A percentile compares a stretch with the other conserved stretches of the same genome.
Evolutionary conservation across 2,113 vertebrate species (phyloP).

Genomic region (Prochilodus magdalenae): DNA sequence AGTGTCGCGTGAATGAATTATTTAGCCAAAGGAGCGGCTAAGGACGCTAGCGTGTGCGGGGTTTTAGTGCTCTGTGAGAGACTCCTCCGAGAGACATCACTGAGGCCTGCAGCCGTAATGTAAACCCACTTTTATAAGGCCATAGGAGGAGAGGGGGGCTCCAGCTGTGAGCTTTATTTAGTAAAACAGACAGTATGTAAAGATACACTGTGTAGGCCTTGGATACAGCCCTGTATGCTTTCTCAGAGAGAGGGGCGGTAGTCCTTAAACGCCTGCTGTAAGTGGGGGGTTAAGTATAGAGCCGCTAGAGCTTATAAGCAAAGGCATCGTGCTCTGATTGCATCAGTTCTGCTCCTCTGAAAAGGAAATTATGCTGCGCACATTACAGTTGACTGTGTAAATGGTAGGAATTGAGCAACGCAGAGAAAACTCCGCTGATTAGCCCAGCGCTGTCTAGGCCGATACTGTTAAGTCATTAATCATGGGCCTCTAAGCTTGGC

Average conservation of each 20-base stretch:
- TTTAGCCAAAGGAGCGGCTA: slow-evolving; percentile 86
- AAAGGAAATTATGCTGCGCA: slow-evolving; percentile 66
- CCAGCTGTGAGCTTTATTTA: slow-evolving; percentile 81
- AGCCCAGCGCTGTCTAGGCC: slow-evolving; percentile 63
- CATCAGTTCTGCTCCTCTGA: slow-evolving; percentile 56
- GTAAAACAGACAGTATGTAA: slow-evolving; percentile 74
- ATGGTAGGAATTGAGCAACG: slow-evolving; percentile 59
- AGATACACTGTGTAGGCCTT: slow-evolving; percentile 29
- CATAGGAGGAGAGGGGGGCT: slow-evolving; percentile 59
- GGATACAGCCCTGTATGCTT: background rate
- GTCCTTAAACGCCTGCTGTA: background rate
- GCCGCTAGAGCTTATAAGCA: slow-evolving; percentile 8
- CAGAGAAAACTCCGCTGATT: slow-evolving; percentile 69
- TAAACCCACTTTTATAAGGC: slow-evolving; percentile 88
- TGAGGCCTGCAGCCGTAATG: slow-evolving; percentile 79
- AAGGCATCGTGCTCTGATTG: slow-evolving; percentile 60
- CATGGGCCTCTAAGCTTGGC: slow-evolving; percentile 50
- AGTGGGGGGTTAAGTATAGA: background rate
- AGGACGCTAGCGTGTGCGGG: slow-evolving; percentile 74
- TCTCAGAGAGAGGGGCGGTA: background rate
- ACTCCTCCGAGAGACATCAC: slow-evolving; percentile 84
- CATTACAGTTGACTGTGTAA: slow-evolving; percentile 58
- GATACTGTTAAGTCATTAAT: slow-evolving; percentile 70
- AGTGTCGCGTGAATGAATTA: slow-evolving; percentile 90
- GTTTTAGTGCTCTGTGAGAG: slow-evolving; percentile 84